Percentiles rank a stretch among this genome's conserved stretches.
These are phyloP conservation scores for Toxonevra muliebris DNA, from an alignment of 2,888 invertebrate genomes.

Conservation along the genomic window DNA sequence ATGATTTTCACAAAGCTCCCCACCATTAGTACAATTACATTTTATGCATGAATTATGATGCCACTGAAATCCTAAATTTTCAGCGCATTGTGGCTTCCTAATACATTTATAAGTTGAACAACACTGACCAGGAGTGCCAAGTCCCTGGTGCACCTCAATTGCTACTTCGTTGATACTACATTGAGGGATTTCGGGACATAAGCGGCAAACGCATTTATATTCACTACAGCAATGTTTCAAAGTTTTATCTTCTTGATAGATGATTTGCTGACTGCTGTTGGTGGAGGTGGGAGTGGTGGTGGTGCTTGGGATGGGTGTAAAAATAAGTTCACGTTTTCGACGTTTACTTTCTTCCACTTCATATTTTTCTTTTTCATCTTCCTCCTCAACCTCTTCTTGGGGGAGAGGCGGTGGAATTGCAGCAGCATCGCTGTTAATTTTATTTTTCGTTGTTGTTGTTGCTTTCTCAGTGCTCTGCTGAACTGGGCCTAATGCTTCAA, in stretches of 20 bases:
- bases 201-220: slow-evolving; percentile 50
- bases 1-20: slow-evolving; percentile 43
- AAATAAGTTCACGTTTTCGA: slow-evolving; percentile 30
- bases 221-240: slow-evolving; percentile 47
- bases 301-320: not conserved
- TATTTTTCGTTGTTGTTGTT: not conserved
- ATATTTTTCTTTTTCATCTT: slow-evolving; percentile 15
- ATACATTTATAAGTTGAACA: slow-evolving; percentile 66
- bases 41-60: slow-evolving; percentile 44
- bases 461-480: slow-evolving; percentile 5
- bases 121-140: slow-evolving; percentile 62
- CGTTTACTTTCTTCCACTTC: slow-evolving; percentile 19
- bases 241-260: slow-evolving; percentile 21
- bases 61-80: slow-evolving; percentile 51
- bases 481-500: not conserved
- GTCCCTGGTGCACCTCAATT: slow-evolving; percentile 45
- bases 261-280: too few relatives aligned
- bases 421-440: not conserved
- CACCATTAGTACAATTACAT: slow-evolving; percentile 49
- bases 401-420: not conserved
- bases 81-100: slow-evolving; percentile 46
- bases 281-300: not conserved
- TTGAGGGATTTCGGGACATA: slow-evolving; percentile 43
- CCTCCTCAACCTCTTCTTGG: slow-evolving; percentile 10
- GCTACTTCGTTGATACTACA: slow-evolving; percentile 46